A percentile compares a stretch with the other conserved stretches of the same genome.
Conservation (phyloP, 2,113 vertebrate species). For the Baryphthengus martii region DNA sequence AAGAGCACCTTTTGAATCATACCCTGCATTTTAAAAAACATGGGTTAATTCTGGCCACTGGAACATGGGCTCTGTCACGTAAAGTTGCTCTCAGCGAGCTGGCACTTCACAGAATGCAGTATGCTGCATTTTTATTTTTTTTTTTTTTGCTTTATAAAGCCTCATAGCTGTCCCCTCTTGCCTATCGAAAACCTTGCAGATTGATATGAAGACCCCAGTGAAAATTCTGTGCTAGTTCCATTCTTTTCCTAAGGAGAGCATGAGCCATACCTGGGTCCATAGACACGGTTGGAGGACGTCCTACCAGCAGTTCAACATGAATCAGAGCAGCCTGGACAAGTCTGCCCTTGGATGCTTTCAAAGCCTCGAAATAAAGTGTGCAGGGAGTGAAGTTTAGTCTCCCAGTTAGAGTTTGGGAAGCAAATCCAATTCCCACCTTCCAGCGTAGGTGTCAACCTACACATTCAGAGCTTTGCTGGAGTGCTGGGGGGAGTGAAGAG, state of each 20-base stretch:
- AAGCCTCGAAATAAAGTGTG: background rate
- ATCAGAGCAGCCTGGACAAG: background rate
- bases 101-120: background rate
- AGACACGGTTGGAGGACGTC: background rate
- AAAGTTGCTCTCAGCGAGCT: background rate
- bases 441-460: background rate
- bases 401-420: background rate
- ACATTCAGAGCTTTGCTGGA: background rate
- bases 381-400: background rate
- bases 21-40: background rate
- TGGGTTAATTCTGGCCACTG: background rate
- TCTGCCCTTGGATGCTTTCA: background rate
- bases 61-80: background rate
- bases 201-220: background rate
- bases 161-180: background rate
- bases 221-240: background rate
- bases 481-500: background rate
- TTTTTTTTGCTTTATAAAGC: background rate
- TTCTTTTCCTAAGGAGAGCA: background rate
- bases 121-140: background rate
- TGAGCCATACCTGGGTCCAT: fast-evolving
- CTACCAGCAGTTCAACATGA: background rate
- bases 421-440: constrained; percentile 40
- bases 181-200: background rate
- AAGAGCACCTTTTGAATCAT: background rate